phyloP scores from a whole-genome alignment of 1,140 invertebrate genomes.

The Lutraria rhynchaena region DNA sequence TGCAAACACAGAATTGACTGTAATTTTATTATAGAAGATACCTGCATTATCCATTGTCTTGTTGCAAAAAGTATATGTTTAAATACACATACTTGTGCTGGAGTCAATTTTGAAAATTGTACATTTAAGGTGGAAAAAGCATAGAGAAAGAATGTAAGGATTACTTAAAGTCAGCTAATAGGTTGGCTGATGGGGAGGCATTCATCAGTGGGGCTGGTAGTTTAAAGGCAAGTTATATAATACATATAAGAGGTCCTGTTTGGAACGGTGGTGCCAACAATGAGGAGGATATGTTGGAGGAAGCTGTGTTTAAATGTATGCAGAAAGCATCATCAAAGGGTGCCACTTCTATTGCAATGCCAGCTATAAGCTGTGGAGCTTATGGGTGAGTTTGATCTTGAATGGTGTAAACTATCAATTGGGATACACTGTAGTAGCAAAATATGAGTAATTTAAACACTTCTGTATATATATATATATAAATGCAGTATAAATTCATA shows the following conservation, averaged over 20 bases:
- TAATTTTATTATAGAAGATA: no score
- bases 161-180: not conserved
- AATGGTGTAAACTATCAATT: not conserved
- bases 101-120: no score
- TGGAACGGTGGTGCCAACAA: constrained; percentile 42
- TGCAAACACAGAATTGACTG: no score
- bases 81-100: no score
- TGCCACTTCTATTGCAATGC: constrained; percentile 55
- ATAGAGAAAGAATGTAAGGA: constrained; percentile 15
- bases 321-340: constrained; percentile 11
- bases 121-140: constrained; percentile 23
- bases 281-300: constrained; percentile 24
- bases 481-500: no score
- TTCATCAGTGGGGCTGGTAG: constrained; percentile 23
- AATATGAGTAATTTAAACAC: not conserved
- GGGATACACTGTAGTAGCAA: not conserved
- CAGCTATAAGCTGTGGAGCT: constrained; percentile 55
- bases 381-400: constrained; percentile 17
- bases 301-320: constrained; percentile 37
- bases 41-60: no score
- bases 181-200: constrained; percentile 15
- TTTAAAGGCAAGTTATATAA: constrained; percentile 18
- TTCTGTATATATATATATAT: not conserved
- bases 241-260: constrained; percentile 41
- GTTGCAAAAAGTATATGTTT: no score